Base-by-base conservation (phyloP, 2,113 vertebrate genomes). In the Mugil cephalus region DNA sequence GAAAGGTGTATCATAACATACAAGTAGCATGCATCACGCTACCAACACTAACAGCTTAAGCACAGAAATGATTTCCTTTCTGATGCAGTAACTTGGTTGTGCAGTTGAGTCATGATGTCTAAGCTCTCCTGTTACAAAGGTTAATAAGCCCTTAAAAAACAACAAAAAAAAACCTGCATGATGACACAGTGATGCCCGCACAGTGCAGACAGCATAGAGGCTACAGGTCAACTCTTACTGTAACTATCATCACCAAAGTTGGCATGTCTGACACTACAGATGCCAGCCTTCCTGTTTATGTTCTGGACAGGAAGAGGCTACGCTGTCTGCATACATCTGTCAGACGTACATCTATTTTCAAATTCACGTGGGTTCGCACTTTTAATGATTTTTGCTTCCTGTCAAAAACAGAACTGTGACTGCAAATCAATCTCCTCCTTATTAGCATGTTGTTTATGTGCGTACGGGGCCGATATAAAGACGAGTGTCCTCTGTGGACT, bases 221-320 rank as follows among this genome's bases (percentile, higher is more conserved):
- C 12, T 3, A 24, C 46, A 58, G 15, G 14, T 51, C 6, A 62
- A 12, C 66, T 35, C 15, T 47, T 0, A 1, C 13, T 50, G 3
- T 61, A 48, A 40, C 34, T 9, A 4, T 30, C 36, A 39, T n/a
- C 39, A 46, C 14, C n/a, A n/a, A n/a, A n/a, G 19, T 14, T 42
- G 8, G 24, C 5, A 5, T 10, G 40, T 5, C 35, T 51, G 46
- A 45, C 56, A 34, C 19, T 35, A 15, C 10, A 8, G 8, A 30
- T 45, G 21, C 12, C 46, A 17, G 4, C 4, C 15, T 19, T 17
- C 35, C 63, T 52, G 70, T 64, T 69, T 52, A 24, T 56, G 46
- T 52, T 74, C 36, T 9, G 46, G 70, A 63, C 47, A 19, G 14
- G 56, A 19, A 39, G 30, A 52, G 8, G 47, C 1, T 24, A 14